Evolutionary conservation across 2,888 invertebrate genomes (phyloP).

Genomic region (Xanthostigma xanthostigma): DNA sequence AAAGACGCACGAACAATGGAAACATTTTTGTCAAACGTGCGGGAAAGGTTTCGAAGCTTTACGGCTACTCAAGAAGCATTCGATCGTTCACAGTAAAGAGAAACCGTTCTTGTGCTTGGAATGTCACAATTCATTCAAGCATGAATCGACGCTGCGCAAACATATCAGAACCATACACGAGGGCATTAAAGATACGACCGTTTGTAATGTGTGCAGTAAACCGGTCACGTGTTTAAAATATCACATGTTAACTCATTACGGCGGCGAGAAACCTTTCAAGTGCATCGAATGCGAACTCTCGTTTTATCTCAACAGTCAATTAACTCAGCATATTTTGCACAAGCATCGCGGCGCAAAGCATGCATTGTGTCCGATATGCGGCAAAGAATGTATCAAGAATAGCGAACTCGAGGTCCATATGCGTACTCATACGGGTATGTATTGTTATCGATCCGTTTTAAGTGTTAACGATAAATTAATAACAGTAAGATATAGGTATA

Average conservation of each 20-base stretch:
- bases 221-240: not conserved
- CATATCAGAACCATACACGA: not conserved
- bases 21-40: not conserved
- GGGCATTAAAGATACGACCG: not conserved
- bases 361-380: not conserved
- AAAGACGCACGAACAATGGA: too few relatives aligned
- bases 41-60: too few relatives aligned
- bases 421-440: not conserved
- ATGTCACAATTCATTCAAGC: constrained; percentile 1
- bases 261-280: not conserved
- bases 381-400: not conserved
- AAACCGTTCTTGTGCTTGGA: not conserved
- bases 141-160: not conserved
- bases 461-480: too few relatives aligned
- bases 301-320: not conserved
- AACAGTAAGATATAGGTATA: too few relatives aligned
- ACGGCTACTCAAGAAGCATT: not conserved
- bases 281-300: not conserved
- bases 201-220: constrained; percentile 2
- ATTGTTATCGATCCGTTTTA: too few relatives aligned
- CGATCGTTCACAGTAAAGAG: not conserved
- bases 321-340: not conserved
- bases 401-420: not conserved
- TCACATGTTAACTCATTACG: not conserved
- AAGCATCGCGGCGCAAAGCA: not conserved